These are phyloP conservation scores for Mionectes macconnelli DNA, from an alignment of 2,113 vertebrate species.

Conservation along the genomic window DNA sequence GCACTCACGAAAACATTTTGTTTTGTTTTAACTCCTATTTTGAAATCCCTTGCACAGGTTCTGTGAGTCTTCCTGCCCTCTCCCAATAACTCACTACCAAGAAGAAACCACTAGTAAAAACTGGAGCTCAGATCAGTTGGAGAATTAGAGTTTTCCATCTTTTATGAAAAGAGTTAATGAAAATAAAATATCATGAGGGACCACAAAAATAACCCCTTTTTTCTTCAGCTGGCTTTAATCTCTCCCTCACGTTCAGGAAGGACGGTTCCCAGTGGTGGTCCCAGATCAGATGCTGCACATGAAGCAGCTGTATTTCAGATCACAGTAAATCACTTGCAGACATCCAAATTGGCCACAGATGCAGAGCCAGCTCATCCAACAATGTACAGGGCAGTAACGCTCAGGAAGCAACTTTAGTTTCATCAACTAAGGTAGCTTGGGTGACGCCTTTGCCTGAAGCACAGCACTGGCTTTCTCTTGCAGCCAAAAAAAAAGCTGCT, in stretches of 20 bases:
- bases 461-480: not conserved
- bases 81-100: not conserved
- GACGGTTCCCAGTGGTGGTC: not conserved
- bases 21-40: not conserved
- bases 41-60: not conserved
- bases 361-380: not conserved
- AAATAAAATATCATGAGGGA: not conserved
- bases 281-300: not conserved
- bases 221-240: constrained; percentile 3
- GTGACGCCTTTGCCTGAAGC: constrained; percentile 62
- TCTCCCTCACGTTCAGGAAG: not conserved
- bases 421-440: constrained; percentile 52
- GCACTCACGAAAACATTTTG: not conserved
- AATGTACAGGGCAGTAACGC: not conserved
- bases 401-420: constrained; percentile 44
- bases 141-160: not conserved
- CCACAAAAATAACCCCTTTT: not conserved
- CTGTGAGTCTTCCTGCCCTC: not conserved
- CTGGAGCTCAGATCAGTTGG: not conserved
- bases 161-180: not conserved
- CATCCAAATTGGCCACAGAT: not conserved
- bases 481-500: constrained; percentile 59
- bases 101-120: not conserved
- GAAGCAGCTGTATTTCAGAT: not conserved
- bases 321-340: not conserved